Percentiles rank a stretch among this genome's conserved stretches.
phyloP scores from a whole-genome alignment of 2,113 vertebrate species.

The Procavia capensis region DNA sequence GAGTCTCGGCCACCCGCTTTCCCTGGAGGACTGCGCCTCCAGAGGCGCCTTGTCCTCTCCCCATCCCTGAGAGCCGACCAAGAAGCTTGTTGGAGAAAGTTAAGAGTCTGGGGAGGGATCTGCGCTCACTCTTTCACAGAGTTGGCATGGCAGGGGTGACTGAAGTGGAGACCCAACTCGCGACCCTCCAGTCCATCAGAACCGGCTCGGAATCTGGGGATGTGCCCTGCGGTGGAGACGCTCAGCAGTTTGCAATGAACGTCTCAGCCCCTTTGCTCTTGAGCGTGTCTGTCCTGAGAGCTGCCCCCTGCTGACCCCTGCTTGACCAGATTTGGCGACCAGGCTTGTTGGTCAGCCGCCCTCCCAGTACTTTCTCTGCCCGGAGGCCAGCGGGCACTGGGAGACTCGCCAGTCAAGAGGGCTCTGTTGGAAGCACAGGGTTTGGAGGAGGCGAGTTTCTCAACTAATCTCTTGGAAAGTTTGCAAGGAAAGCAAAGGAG shows the following conservation, averaged over 20 bases:
- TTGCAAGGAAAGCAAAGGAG: conserved; percentile 83
- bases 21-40: conserved; percentile 70
- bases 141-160: neutral
- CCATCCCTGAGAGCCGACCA: neutral
- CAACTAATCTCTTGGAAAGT: conserved; percentile 33
- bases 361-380: neutral
- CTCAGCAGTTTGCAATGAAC: neutral
- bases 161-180: neutral
- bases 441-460: neutral
- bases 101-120: neutral
- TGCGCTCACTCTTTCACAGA: neutral
- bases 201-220: neutral
- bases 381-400: neutral
- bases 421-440: conserved; percentile 66
- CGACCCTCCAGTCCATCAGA: neutral
- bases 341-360: too few relatives aligned
- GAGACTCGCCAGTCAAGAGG: conserved; percentile 39
- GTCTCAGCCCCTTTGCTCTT: neutral
- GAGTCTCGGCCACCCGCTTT: too few relatives aligned
- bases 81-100: conserved; percentile 42
- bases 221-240: neutral
- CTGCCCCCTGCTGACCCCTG: neutral
- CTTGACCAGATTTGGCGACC: neutral
- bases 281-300: neutral
- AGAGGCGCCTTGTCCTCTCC: conserved; percentile 26